Percentiles rank a stretch among this genome's conserved stretches.
Conservation (phyloP, 2,888 invertebrate species). For the Caenorhabditis parvicauda region DNA sequence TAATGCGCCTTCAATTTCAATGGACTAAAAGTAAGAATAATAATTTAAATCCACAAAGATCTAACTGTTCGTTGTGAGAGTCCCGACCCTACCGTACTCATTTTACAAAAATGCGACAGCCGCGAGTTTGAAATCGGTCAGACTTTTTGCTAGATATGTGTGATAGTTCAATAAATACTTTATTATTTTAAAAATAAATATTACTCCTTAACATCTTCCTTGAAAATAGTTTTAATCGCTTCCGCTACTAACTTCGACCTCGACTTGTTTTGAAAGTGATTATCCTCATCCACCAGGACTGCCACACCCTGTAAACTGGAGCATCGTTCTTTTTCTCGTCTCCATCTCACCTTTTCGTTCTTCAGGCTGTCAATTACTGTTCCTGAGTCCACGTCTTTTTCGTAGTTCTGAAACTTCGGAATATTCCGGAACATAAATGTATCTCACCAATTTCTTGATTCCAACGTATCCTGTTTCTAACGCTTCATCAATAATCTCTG, state of each 20-base stretch:
- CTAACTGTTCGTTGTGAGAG: too few species aligned
- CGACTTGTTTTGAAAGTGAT: conserved; percentile 31
- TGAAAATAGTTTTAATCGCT: conserved; percentile 30
- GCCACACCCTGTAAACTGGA: conserved; percentile 16
- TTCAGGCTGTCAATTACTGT: conserved; percentile 10
- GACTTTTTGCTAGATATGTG: too few species aligned
- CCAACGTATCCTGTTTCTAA: conserved; percentile 20
- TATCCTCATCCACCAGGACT: conserved; percentile 24
- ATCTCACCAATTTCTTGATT: conserved; percentile 13
- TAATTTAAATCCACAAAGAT: too few species aligned
- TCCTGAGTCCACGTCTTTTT: not conserved
- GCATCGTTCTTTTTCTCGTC: not conserved
- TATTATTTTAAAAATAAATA: too few species aligned
- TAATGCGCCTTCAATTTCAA: too few species aligned
- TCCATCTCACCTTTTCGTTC: not conserved
- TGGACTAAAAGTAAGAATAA: too few species aligned
- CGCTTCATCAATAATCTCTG: conserved; percentile 21
- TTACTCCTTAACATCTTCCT: too few species aligned
- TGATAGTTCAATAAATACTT: too few species aligned
- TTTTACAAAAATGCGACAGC: too few species aligned
- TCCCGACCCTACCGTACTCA: too few species aligned
- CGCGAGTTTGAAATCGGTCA: too few species aligned
- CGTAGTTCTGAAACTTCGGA: conserved; percentile 8
- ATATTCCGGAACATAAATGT: not conserved
- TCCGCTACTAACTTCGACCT: conserved; percentile 28